phyloP scores from a whole-genome alignment of 2,113 vertebrate species.

The Neofelis nebulosa region DNA sequence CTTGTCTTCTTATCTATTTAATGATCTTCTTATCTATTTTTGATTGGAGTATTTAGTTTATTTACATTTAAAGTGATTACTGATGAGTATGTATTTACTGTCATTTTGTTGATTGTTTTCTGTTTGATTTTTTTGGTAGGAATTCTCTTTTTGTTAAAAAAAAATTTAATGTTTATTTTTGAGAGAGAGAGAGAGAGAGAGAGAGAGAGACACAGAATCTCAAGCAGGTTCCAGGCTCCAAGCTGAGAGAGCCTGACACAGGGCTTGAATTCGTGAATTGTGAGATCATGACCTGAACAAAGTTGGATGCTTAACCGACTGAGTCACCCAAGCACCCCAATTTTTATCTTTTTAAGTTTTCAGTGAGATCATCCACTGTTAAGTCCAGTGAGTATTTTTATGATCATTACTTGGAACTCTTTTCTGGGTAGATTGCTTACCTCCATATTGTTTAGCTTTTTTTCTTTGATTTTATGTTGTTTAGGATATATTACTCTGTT shows the following conservation, averaged over 20 bases:
- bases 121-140: not conserved
- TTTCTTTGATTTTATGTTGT: not conserved
- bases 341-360: not conserved
- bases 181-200: too few species aligned
- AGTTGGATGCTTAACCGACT: too few species aligned
- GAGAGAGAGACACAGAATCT: too few species aligned
- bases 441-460: not conserved
- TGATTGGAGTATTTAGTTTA: not conserved
- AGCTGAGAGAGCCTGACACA: too few species aligned
- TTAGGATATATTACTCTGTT: not conserved
- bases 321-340: too few species aligned
- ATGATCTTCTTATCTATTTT: not conserved
- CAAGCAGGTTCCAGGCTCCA: too few species aligned
- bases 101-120: not conserved
- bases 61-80: not conserved
- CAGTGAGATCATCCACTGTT: not conserved
- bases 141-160: not conserved
- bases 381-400: not conserved
- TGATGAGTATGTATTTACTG: not conserved
- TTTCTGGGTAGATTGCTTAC: not conserved
- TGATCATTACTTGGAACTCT: not conserved
- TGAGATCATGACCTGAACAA: too few species aligned
- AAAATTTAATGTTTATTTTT: too few species aligned
- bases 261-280: too few species aligned
- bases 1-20: not conserved